Evolutionary conservation across 2,888 invertebrate genomes (phyloP).

Genomic region (Luffia ferchaultella): DNA sequence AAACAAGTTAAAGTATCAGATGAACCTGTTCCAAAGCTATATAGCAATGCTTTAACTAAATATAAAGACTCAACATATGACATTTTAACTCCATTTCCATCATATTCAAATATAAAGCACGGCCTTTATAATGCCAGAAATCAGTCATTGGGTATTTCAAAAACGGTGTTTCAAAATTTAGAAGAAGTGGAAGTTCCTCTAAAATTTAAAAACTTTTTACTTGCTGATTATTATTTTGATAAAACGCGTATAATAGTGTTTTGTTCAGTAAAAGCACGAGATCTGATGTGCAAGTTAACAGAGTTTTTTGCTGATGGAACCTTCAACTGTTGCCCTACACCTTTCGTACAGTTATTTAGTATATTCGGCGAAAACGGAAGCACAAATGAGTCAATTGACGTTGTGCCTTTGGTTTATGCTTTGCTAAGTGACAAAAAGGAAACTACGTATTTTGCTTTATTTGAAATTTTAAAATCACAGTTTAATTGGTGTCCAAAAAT

Average conservation of each 20-base stretch:
- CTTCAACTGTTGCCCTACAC: slow-evolving; percentile 1
- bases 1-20: slow-evolving; percentile 1
- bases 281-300: not conserved
- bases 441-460: not conserved
- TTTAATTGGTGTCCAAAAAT: not conserved
- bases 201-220: slow-evolving; percentile 1
- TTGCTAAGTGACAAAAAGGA: slow-evolving; percentile 1
- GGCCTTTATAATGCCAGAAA: not conserved
- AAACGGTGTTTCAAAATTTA: not conserved
- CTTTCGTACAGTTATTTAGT: slow-evolving; percentile 2
- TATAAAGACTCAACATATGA: not conserved
- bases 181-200: slow-evolving; percentile 4
- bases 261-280: not conserved
- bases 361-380: slow-evolving; percentile 1
- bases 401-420: slow-evolving; percentile 3
- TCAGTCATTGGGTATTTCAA: not conserved
- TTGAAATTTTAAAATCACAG: not conserved
- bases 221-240: slow-evolving; percentile 5
- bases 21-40: not conserved
- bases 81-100: not conserved
- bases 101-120: not conserved
- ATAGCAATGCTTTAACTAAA: not conserved
- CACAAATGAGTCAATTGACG: not conserved
- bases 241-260: not conserved
- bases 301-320: slow-evolving; percentile 2